Base-by-base conservation (phyloP, 1,140 invertebrate genomes). In the Caenorhabditis brenneri region DNA sequence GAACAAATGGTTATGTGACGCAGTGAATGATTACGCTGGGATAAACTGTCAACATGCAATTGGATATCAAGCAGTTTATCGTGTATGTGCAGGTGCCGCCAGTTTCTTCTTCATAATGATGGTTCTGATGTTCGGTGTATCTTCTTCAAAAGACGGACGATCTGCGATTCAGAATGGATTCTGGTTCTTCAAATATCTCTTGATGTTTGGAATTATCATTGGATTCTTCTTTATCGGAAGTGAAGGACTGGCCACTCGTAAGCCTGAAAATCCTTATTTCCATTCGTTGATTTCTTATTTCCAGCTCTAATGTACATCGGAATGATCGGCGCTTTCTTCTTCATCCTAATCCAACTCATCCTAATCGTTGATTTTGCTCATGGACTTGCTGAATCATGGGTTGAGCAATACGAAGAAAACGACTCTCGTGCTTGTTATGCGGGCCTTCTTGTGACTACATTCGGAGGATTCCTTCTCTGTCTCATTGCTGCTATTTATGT, bases 291-390 rank as follows among this genome's bases (percentile, higher is more conserved):
- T 78, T 48, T 79, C 79, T 80, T 82, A 39, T 65, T 89, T 89
- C 91, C 92, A 84, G 95, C 94, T 19, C 98, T 97, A 97, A 99
- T 99, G 96, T 96, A 95, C 91, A 95, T 99, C 92, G 97, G 97
- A 53, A 94, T 99, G 93, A 94, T 98, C 84, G 97, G 97, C 60
- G 97, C 95, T 0, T 96, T 99, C 89, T 92, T 96, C 12, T 99
- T 98, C 91, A 98, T 99, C 87, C 91, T 99, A 24, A 96, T 99
- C 79, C 98, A 99, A 91, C 92, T 99, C 46, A 94, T 99, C 81
- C 93, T 99, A 7, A 95, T 99, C 85, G 94, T 99, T 90, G 97
- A 99, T 91, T 99, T 99, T 93, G 97, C 97, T 24, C 96, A 99
- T 92, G 93, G 94, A 16, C 96, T 97, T 94, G 97, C 97, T 55